Percentiles rank a stretch among this genome's conserved stretches.
Evolutionary conservation across 2,113 vertebrate species (phyloP).

Genomic region (Pomatorhinus ruficollis): DNA sequence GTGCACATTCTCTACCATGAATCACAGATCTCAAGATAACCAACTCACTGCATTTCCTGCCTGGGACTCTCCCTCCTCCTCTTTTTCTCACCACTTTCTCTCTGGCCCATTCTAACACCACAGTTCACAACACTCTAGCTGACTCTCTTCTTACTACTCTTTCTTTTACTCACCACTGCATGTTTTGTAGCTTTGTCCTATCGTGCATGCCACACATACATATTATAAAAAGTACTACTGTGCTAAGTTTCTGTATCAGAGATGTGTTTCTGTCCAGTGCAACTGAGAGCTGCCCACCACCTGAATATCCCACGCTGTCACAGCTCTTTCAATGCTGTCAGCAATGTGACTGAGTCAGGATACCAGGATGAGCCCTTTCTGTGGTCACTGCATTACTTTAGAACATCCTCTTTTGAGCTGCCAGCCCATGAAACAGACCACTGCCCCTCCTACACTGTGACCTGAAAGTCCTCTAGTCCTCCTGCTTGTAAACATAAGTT

Average conservation of each 20-base stretch:
- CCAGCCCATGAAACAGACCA: neutral
- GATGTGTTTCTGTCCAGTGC: neutral
- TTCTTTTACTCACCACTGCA: neutral
- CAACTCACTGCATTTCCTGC: neutral
- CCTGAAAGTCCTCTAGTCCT: neutral
- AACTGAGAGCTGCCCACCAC: neutral
- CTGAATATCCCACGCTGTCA: neutral
- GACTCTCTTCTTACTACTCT: neutral
- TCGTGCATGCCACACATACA: rapidly evolving
- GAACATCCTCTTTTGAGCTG: neutral
- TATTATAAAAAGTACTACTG: neutral
- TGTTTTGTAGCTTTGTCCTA: neutral
- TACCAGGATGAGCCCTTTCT: neutral
- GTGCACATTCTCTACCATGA: neutral
- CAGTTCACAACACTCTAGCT: neutral
- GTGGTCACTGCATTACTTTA: neutral
- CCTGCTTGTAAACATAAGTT: neutral
- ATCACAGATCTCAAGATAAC: neutral
- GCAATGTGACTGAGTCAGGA: neutral
- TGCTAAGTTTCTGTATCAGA: neutral
- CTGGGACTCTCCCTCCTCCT: neutral
- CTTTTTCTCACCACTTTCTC: neutral
- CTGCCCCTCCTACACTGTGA: neutral
- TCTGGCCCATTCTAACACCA: neutral
- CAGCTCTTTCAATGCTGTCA: neutral